Conservation (phyloP, 2,797 vertebrate genomes). For the Semotilus atromaculatus region DNA sequence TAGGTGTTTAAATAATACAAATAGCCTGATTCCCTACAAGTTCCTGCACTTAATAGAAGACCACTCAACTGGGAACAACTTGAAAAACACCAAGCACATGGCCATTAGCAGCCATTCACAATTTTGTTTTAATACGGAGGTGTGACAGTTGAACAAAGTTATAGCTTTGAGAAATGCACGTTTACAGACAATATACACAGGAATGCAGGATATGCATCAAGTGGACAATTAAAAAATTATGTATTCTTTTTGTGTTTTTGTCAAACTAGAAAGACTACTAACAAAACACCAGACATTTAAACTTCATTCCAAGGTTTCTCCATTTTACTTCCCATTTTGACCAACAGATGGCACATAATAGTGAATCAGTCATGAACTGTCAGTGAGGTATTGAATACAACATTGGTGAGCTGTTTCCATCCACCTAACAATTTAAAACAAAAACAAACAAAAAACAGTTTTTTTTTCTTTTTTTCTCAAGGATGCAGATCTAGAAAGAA, state of each 20-base stretch:
- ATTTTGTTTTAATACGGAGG: slow-evolving; percentile 12
- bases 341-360: slow-evolving; percentile 62
- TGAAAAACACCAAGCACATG: slow-evolving; percentile 30
- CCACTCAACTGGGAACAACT: slow-evolving; percentile 41
- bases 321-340: slow-evolving; percentile 50
- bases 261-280: background rate
- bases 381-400: slow-evolving; percentile 13
- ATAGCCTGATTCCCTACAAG: slow-evolving; percentile 64
- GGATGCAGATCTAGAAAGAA: background rate
- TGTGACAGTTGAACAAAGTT: background rate
- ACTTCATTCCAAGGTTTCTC: background rate
- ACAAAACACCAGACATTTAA: background rate
- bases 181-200: background rate
- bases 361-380: slow-evolving; percentile 19
- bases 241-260: background rate
- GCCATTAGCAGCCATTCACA: slow-evolving; percentile 55
- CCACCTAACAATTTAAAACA: background rate
- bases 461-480: background rate
- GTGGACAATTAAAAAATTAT: background rate
- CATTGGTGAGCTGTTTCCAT: slow-evolving; percentile 7
- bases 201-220: background rate
- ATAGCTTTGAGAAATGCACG: background rate
- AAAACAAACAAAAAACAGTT: background rate
- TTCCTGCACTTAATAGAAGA: slow-evolving; percentile 55
- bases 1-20: slow-evolving; percentile 71